These are phyloP conservation scores for Myotis pilosus DNA, from an alignment of 2,797 vertebrate species.

Conservation along the genomic window DNA sequence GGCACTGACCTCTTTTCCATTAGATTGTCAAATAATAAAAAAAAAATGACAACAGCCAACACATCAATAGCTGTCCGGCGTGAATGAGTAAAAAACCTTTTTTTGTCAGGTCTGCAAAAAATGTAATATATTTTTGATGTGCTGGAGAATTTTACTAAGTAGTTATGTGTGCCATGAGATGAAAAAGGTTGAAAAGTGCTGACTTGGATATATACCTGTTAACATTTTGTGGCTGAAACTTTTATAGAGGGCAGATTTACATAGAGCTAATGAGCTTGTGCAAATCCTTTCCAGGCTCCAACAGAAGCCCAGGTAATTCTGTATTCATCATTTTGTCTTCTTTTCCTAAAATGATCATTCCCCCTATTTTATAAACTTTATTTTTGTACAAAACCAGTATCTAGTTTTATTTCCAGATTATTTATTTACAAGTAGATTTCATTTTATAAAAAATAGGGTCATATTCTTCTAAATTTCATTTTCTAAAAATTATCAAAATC, in stretches of 20 bases:
- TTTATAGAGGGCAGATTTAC: slow-evolving; percentile 22
- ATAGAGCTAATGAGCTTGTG: background rate
- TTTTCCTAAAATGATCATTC: background rate
- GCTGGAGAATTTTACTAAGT: background rate
- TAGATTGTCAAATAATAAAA: background rate
- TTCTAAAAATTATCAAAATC: slow-evolving; percentile 7
- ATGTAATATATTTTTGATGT: background rate
- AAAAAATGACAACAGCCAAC: background rate
- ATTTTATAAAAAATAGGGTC: slow-evolving; percentile 6
- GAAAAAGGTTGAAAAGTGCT: background rate
- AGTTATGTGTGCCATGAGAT: background rate
- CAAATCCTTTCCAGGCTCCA: background rate
- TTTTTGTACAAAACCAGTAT: background rate
- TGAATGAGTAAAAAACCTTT: background rate
- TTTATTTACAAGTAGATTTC: slow-evolving; percentile 43
- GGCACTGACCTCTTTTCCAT: background rate
- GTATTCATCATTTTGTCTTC: background rate
- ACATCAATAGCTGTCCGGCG: background rate
- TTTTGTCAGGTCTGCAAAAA: background rate
- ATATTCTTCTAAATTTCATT: background rate
- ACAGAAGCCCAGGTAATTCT: background rate
- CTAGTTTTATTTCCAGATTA: background rate
- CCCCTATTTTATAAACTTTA: background rate
- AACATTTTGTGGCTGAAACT: background rate
- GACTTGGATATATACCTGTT: background rate